These are phyloP conservation scores for Sula dactylatra DNA, from an alignment of 2,113 vertebrate species.

Conservation along the genomic window DNA sequence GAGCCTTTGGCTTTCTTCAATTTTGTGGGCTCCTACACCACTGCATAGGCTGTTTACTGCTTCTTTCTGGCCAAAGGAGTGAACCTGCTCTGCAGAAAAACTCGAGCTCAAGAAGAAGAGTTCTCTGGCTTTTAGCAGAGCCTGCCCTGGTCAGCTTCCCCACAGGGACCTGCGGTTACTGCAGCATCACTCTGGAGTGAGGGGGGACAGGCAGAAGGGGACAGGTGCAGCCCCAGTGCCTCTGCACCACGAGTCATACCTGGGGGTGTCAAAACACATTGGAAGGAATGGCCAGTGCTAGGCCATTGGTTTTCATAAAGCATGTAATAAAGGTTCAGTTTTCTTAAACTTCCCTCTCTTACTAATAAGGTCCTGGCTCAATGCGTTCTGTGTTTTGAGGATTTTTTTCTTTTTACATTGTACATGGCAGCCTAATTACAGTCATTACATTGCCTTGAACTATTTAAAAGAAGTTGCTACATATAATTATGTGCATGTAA, in stretches of 20 bases:
- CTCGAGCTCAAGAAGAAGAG: background rate
- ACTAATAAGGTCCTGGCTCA: background rate
- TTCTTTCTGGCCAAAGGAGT: background rate
- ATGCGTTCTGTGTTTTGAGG: background rate
- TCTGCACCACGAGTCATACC: rapidly evolving
- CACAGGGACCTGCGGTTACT: background rate
- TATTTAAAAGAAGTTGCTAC: conserved; percentile 3
- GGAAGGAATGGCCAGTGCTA: background rate
- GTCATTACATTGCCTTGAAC: background rate
- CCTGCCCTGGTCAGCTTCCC: background rate
- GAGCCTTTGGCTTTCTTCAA: background rate
- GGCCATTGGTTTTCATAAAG: background rate
- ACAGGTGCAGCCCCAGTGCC: background rate
- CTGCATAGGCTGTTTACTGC: background rate
- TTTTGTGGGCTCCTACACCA: background rate
- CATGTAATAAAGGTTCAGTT: rapidly evolving
- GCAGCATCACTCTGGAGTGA: rapidly evolving
- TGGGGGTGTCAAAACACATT: background rate
- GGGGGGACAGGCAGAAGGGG: background rate
- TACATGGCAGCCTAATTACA: conserved; percentile 41
- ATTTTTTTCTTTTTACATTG: background rate
- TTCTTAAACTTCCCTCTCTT: background rate
- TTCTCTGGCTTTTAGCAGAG: background rate
- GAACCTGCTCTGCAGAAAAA: background rate
- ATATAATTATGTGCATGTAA: background rate